Percentiles rank a stretch among this genome's conserved stretches.
These are phyloP conservation scores for Ferrisia virgata DNA, from an alignment of 2,888 invertebrate genomes.

Conservation along the genomic window DNA sequence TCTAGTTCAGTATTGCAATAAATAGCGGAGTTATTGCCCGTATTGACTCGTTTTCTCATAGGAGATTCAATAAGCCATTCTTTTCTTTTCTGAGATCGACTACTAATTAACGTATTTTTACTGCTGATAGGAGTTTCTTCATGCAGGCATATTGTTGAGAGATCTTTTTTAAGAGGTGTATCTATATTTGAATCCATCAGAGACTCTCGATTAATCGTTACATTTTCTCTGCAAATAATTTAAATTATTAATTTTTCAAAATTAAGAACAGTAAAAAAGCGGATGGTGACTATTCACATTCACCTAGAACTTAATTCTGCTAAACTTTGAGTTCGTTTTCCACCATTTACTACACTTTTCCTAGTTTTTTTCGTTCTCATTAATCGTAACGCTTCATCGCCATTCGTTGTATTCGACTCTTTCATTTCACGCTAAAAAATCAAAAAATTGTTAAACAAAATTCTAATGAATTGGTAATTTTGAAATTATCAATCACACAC, in stretches of 20 bases:
- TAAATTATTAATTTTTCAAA: neutral
- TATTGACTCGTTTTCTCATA: neutral
- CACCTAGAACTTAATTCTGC: neutral
- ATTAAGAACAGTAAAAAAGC: neutral
- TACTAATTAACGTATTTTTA: neutral
- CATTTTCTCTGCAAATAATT: neutral
- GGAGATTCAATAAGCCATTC: slow-evolving; percentile 14
- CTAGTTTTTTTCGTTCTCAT: neutral
- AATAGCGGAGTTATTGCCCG: neutral
- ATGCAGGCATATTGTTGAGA: neutral
- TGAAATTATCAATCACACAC: neutral
- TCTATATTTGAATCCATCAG: neutral
- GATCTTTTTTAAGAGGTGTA: neutral
- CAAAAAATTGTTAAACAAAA: neutral
- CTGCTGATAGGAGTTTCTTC: neutral
- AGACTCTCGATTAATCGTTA: neutral
- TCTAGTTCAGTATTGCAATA: neutral
- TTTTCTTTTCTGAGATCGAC: slow-evolving; percentile 6
- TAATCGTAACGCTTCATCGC: neutral
- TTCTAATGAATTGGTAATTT: too few species aligned
- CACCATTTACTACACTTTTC: neutral
- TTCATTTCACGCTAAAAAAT: neutral
- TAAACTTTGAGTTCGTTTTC: neutral
- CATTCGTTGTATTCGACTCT: neutral
- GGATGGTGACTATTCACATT: neutral